phyloP scores from a whole-genome alignment of 2,113 vertebrate genomes.

The Procavia capensis region DNA sequence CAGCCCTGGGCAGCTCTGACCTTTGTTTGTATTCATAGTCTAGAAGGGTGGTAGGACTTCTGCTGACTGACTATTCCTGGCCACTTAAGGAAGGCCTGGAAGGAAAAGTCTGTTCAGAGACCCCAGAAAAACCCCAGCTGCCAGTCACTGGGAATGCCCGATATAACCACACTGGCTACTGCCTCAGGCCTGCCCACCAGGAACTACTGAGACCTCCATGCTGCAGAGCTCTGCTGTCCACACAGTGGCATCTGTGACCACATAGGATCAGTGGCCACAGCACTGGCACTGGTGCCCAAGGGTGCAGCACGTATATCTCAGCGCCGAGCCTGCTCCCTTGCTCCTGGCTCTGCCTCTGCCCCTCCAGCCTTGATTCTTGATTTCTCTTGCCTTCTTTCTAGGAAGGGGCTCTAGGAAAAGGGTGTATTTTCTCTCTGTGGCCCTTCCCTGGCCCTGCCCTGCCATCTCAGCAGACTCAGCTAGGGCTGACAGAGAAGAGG shows the following conservation, averaged over 20 bases:
- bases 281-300: not conserved
- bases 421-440: not conserved
- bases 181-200: not conserved
- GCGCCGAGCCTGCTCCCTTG: not conserved
- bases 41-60: not conserved
- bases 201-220: not conserved
- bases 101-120: not conserved
- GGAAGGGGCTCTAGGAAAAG: not conserved
- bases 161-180: not conserved
- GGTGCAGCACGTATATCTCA: not conserved
- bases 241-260: not conserved
- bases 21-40: not conserved
- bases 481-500: not conserved
- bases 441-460: not conserved
- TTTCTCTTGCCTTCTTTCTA: not conserved
- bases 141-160: not conserved
- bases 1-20: not conserved
- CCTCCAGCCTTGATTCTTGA: not conserved
- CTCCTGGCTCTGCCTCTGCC: too few species aligned
- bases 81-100: not conserved
- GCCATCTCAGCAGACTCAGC: not conserved
- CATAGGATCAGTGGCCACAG: not conserved
- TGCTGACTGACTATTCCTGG: not conserved
- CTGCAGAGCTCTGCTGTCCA: not conserved
- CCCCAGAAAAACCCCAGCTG: not conserved